Evolutionary conservation across 1,140 invertebrate species (phyloP).

Genomic region (Drosophila bifasciata): DNA sequence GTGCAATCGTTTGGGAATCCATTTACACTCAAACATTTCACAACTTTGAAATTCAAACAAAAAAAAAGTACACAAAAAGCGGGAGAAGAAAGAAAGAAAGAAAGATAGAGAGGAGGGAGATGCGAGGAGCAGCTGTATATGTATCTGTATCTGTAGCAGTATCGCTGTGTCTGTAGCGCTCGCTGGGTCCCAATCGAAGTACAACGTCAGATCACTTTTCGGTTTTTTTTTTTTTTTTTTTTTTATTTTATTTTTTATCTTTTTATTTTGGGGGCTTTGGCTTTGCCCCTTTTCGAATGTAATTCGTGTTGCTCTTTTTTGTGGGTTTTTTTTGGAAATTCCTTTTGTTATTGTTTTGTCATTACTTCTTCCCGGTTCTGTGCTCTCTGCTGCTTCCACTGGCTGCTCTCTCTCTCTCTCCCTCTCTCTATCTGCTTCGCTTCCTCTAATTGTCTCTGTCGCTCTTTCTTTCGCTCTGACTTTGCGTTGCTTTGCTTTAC

Average conservation of each 20-base stretch:
- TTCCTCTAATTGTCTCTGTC: slow-evolving; percentile 5
- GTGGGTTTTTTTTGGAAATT: slow-evolving; percentile 39
- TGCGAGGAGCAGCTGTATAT: slow-evolving; percentile 35
- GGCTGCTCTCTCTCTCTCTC: not conserved
- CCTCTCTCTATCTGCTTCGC: slow-evolving; percentile 1
- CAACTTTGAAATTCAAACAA: slow-evolving; percentile 46
- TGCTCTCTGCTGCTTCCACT: not conserved
- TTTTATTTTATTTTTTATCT: slow-evolving; percentile 21
- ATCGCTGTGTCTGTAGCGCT: slow-evolving; percentile 13
- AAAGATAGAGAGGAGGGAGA: slow-evolving; percentile 29
- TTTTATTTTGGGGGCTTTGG: slow-evolving; percentile 31
- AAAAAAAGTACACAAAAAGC: slow-evolving; percentile 5
- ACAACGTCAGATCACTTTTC: slow-evolving; percentile 41
- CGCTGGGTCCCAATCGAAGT: slow-evolving; percentile 52
- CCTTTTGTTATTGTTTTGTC: slow-evolving; percentile 72
- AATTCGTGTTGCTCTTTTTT: slow-evolving; percentile 54
- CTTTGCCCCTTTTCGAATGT: slow-evolving; percentile 71
- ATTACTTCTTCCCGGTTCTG: slow-evolving; percentile 55
- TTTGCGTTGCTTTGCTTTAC: slow-evolving; percentile 68
- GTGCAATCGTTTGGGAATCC: slow-evolving; percentile 18
- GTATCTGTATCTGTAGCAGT: slow-evolving; percentile 16
- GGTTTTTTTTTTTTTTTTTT: slow-evolving; percentile 15
- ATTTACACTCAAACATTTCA: slow-evolving; percentile 49
- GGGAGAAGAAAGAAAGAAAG: slow-evolving; percentile 27
- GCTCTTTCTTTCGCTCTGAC: slow-evolving; percentile 4